Evolutionary conservation across 2,113 vertebrate species (phyloP), one percentile per base, ranked within the genome.

Genomic region (Callospermophilus lateralis): DNA sequence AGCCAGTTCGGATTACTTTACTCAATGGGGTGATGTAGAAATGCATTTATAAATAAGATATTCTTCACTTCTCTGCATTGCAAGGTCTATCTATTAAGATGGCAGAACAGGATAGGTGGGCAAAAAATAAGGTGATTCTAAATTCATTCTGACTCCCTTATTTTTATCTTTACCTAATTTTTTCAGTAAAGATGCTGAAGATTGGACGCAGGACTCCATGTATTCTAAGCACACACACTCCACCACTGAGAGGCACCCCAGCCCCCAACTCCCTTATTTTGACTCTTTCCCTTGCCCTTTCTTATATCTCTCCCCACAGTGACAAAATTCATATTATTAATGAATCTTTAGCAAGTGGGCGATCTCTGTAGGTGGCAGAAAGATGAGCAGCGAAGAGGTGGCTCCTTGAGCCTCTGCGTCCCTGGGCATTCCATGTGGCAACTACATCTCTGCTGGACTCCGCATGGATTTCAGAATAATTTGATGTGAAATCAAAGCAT

Each of bases 91-190:
- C 70, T 63, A 22, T 72, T 79, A 90, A n/a, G 68, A 37, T 39
- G 68, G 55, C 67, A 42, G 91, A n/a, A 48, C 68, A 45, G 39
- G 4, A 32, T 63, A 16, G 45, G 22, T 73, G 51, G 51, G 53
- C 8, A 58, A 83, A 80, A 72, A 12, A 26, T 28, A 45, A 16
- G 77, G 22, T 45, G 45, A 22, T 12, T 79, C 22, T 19, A 91
- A 70, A 26, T 92, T 91, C 48, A 42, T 92, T 80, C 92, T 61
- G n/a, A 90, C 65, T 79, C 37, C 37, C 8, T 83, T 73, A 34
- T 55, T 89, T 72, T 51, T n/a, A 34, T 70, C 45, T 87, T 67
- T 70, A 70, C 16, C 78, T 22, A 32, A 7, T 26, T 58, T 28
- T 48, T 37, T 73, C 11, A 61, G 51, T 28, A 63, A 63, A 28